Conservation (phyloP, 2,797 vertebrate species). For the Falco rusticolus region DNA sequence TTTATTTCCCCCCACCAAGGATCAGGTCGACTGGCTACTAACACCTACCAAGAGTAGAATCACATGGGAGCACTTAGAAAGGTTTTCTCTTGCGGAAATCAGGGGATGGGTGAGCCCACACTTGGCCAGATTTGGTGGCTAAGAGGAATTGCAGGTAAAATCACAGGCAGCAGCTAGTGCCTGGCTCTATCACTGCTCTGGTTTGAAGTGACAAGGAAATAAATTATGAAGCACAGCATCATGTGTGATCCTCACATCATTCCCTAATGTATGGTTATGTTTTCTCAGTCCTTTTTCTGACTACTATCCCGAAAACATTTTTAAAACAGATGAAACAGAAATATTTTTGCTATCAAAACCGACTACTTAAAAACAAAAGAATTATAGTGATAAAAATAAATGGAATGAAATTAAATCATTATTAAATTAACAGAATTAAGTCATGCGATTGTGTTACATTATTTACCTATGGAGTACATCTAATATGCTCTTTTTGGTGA, state of each 20-base stretch:
- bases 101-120: fast-evolving
- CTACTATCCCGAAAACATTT: neutral
- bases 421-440: neutral
- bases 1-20: neutral
- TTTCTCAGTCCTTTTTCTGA: neutral
- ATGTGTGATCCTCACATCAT: fast-evolving
- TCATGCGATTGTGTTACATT: neutral
- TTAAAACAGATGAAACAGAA: neutral
- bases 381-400: neutral
- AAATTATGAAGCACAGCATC: neutral
- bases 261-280: neutral
- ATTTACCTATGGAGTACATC: neutral
- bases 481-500: neutral
- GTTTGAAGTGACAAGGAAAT: neutral
- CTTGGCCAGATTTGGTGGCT: neutral
- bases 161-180: neutral
- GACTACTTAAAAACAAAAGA: neutral
- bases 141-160: neutral
- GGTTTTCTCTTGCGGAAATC: neutral
- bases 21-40: neutral
- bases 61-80: neutral
- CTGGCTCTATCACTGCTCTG: fast-evolving
- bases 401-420: neutral
- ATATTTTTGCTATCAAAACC: neutral
- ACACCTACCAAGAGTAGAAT: neutral